Base-by-base conservation (phyloP, 1,140 invertebrate genomes). In the Drosophila kohkoa region DNA sequence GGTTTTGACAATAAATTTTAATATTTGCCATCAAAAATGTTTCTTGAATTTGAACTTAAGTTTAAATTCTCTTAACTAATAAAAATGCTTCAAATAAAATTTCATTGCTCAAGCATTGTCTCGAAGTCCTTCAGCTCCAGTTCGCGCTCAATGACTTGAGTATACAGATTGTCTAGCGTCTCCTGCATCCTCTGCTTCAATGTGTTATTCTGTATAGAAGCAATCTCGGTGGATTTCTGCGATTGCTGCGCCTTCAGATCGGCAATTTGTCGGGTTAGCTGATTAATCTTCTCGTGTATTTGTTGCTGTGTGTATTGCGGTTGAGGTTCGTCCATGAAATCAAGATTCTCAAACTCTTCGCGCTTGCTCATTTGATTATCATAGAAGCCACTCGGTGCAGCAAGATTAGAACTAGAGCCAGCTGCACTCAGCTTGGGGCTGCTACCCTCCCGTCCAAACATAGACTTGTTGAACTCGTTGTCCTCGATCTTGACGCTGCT, bases 141-240 rank as follows among this genome's bases (percentile, higher is more conserved):
- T 91, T 97, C 95, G 81, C 97, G 97, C 66, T 96, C 96, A 69
- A 95, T 93, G 75, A 97, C 96, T 88, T 97, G 96, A 58, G 95
- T 94, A 58, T 96, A 93, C 3, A 98, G 93, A 85, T 95, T 95
- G 75, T 97, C 96, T 1, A 98, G 92, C 54, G 96, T 96, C 70
- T 96, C 95, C 91, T 97, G 96, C 90, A 98, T 97, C 43, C 97
- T 93, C 91, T 97, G 96, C 49, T 96, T 94, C 1, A 98, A 90
- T 25, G 97, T 96, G 62, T 96, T 92, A 92, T 98, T 98, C 91
- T 98, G 97, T 87, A 98, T 97, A 38, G 95, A 96, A 5, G 95
- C 95, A 79, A 98, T 96, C 92, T 98, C 96, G 54, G 95, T 93
- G 83, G 98, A 96, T 82, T 97, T 97, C 77, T 96, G 95, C 46